Percentiles rank a stretch among this genome's conserved stretches.
These are phyloP conservation scores for Hylyphantes graminicola DNA, from an alignment of 1,140 invertebrate species.

Conservation along the genomic window DNA sequence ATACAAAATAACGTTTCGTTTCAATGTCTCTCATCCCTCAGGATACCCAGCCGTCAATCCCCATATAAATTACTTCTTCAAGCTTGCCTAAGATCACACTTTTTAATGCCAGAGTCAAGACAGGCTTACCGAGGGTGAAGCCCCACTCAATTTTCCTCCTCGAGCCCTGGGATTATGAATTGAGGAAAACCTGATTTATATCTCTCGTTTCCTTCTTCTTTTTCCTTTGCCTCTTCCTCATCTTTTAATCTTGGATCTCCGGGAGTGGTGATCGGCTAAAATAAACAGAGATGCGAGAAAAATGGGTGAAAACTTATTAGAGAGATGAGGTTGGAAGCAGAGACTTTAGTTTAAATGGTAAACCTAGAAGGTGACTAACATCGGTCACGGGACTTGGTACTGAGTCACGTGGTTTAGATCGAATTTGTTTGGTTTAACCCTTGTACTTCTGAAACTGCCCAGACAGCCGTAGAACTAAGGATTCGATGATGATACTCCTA, in stretches of 20 bases:
- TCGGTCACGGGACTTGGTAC: no score
- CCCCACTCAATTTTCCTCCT: slow-evolving; percentile 30
- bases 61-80: slow-evolving; percentile 33
- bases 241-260: neutral
- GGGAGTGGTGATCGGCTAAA: neutral
- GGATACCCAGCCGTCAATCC: neutral
- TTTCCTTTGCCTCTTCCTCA: neutral
- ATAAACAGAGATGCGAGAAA: slow-evolving; percentile 20
- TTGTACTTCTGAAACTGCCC: no score
- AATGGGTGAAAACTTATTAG: slow-evolving; percentile 25
- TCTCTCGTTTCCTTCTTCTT: slow-evolving; percentile 3
- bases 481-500: no score
- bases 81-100: slow-evolving; percentile 3
- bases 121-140: slow-evolving; percentile 8
- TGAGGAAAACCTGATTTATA: slow-evolving; percentile 29
- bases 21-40: neutral
- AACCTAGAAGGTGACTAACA: no score
- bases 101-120: slow-evolving; percentile 22
- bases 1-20: no score
- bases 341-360: neutral
- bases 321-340: neutral
- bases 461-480: no score
- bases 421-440: no score
- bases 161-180: slow-evolving; percentile 13
- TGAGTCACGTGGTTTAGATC: no score